These are phyloP conservation scores for Narcine bancroftii DNA, from an alignment of 2,113 vertebrate genomes.

Conservation along the genomic window DNA sequence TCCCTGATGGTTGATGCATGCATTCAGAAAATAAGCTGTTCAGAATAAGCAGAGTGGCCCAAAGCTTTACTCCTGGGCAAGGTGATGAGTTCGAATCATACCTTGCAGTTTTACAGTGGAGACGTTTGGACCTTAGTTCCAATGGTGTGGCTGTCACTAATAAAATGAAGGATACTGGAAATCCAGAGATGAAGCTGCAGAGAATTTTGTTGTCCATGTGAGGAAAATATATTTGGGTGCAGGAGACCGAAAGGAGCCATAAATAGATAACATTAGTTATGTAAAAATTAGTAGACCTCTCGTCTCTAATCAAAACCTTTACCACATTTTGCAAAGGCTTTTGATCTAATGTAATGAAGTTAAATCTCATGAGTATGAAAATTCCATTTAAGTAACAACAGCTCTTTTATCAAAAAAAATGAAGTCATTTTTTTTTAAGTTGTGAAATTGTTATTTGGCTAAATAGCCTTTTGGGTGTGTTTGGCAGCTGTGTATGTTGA, in stretches of 20 bases:
- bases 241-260: neutral
- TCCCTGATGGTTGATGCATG: neutral
- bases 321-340: neutral
- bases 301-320: neutral
- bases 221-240: neutral
- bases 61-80: no score
- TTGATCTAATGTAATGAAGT: neutral
- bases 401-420: no score
- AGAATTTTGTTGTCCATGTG: neutral
- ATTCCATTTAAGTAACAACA: neutral
- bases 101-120: neutral
- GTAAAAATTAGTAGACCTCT: no score
- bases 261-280: neutral
- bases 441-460: neutral
- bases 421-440: neutral
- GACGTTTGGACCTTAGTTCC: neutral
- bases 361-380: neutral
- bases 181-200: neutral
- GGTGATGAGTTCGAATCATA: neutral
- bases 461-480: neutral
- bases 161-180: neutral
- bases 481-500: neutral
- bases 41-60: neutral
- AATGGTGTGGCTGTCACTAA: neutral
- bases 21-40: neutral